A percentile compares a stretch with the other conserved stretches of the same genome.
phyloP scores from a whole-genome alignment of 2,797 vertebrate genomes.

The Epinephelus coioides region DNA sequence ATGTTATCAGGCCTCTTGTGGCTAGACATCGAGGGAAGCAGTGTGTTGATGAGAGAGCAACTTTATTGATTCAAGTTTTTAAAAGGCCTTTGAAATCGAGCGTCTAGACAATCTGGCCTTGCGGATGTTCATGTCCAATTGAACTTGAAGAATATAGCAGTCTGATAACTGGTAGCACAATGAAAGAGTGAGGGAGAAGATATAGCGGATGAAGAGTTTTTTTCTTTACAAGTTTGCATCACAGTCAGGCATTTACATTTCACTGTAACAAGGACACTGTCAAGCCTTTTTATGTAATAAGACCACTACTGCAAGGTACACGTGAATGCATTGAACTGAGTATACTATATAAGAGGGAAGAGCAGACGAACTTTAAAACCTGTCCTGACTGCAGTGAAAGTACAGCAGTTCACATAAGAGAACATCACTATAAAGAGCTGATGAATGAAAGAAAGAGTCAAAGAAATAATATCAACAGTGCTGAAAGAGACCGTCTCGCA shows the following conservation, averaged over 20 bases:
- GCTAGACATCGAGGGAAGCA: constrained; percentile 22
- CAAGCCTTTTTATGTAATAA: constrained; percentile 3
- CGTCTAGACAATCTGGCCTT: constrained; percentile 39
- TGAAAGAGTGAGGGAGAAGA: constrained; percentile 26
- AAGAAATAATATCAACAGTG: not conserved
- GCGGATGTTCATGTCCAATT: constrained; percentile 27
- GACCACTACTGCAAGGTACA: constrained; percentile 5
- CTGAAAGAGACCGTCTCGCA: not conserved
- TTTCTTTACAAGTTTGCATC: constrained; percentile 8
- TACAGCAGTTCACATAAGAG: not conserved
- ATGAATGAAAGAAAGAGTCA: constrained; percentile 5
- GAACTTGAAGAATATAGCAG: constrained; percentile 19
- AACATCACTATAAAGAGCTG: constrained; percentile 1
- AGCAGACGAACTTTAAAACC: not conserved
- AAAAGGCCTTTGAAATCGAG: constrained; percentile 64
- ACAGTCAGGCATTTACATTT: constrained; percentile 1
- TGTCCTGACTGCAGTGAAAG: constrained; percentile 7
- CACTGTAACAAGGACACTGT: constrained; percentile 3
- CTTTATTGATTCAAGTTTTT: constrained; percentile 64
- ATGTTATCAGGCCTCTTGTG: constrained; percentile 52
- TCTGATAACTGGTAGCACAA: constrained; percentile 26
- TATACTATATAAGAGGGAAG: not conserved
- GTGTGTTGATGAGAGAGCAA: constrained; percentile 57
- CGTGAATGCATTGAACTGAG: constrained; percentile 1
- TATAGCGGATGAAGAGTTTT: constrained; percentile 6